Evolutionary conservation across 2,113 vertebrate genomes (phyloP).

Genomic region (Pardalotus punctatus): DNA sequence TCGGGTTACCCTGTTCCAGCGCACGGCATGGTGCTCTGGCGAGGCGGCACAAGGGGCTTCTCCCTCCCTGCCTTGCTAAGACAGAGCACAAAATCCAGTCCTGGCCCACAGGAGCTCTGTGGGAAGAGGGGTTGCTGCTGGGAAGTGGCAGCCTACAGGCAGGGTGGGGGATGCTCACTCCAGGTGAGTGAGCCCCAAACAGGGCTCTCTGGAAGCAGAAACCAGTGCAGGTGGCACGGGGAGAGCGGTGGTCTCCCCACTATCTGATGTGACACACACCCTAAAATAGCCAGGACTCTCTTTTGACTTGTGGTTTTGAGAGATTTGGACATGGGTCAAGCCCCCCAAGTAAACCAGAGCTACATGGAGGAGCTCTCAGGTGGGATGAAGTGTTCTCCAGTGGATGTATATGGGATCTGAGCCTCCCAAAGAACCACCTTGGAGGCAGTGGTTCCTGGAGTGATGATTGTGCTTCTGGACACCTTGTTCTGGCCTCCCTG

Average conservation of each 20-base stretch:
- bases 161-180: not conserved
- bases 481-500: fast-evolving
- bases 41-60: conserved; percentile 58
- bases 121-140: not conserved
- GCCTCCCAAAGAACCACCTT: not conserved
- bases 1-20: conserved; percentile 66
- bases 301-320: not conserved
- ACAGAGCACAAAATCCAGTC: not conserved
- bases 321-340: not conserved
- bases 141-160: not conserved
- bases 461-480: not conserved
- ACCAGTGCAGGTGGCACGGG: not conserved
- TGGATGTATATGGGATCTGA: not conserved
- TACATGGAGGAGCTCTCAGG: fast-evolving
- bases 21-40: conserved; percentile 20
- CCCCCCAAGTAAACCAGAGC: not conserved
- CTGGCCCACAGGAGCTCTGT: not conserved
- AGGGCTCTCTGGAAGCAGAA: not conserved
- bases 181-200: not conserved
- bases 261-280: fast-evolving
- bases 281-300: not conserved
- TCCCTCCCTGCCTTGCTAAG: conserved; percentile 43
- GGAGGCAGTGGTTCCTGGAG: not conserved
- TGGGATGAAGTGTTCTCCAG: not conserved
- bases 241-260: fast-evolving